Percentiles rank a stretch among this genome's conserved stretches.
Evolutionary conservation across 1,140 invertebrate species (phyloP).

Genomic region (Magallana ariakensis): DNA sequence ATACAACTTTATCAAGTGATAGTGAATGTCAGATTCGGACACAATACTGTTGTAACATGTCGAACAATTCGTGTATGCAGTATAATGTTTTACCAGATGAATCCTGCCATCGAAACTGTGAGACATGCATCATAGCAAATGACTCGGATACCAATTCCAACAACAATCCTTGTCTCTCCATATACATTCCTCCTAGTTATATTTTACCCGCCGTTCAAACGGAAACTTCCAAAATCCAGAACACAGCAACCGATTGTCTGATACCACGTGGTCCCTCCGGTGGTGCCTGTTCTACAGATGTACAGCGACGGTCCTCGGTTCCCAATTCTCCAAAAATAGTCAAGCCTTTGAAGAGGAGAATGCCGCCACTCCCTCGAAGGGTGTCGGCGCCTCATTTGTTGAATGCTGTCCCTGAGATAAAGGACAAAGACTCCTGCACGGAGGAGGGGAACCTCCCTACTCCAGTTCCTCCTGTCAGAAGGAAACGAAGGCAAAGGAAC

Average conservation of each 20-base stretch:
- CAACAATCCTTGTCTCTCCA: neutral
- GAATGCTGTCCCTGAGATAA: neutral
- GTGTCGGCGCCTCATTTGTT: slow-evolving; percentile 6
- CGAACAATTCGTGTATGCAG: neutral
- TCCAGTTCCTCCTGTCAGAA: neutral
- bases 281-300: neutral
- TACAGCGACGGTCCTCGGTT: neutral
- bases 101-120: neutral
- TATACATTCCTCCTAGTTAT: slow-evolving; percentile 15
- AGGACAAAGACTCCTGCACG: neutral
- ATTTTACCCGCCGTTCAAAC: slow-evolving; percentile 10
- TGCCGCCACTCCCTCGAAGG: neutral
- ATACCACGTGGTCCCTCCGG: neutral
- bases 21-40: neutral
- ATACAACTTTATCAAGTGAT: neutral
- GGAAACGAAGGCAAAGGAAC: neutral
- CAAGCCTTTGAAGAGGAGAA: neutral
- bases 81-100: slow-evolving; percentile 12
- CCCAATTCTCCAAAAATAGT: neutral
- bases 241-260: neutral
- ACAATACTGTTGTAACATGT: neutral
- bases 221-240: neutral
- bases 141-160: slow-evolving; percentile 20
- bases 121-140: slow-evolving; percentile 19
- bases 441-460: neutral